Evolutionary conservation across 2,888 invertebrate species (phyloP), one percentile per base, ranked within the genome.

Genomic region (Eurois occulta): DNA sequence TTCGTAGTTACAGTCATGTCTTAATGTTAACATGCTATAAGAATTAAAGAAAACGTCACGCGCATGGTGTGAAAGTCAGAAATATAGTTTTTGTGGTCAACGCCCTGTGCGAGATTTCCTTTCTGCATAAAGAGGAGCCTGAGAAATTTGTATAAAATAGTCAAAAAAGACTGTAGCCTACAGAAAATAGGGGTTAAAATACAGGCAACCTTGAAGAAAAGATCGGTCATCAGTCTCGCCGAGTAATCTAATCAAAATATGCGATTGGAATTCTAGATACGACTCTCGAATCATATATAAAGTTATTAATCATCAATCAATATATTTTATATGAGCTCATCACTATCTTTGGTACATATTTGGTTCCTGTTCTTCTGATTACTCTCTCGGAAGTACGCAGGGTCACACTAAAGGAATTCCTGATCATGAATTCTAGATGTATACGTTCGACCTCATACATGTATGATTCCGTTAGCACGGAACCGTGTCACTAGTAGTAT

Each of bases 401-500:
- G 46, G 83, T 65, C 62, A 69, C 41, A 35, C 7, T 64, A n/a
- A 62, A 64, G 60, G 58, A 73, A 60, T 72, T 64, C 60, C 32
- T 48, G 73, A 75, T 77, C 70, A 46, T 83, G 68, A 83, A 86
- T 84, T 77, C 43, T 68, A 74, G 67, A 83, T 75, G 73, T 55
- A 76, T 77, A 38, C 65, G 58, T 18, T 18, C 41, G 71, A 74
- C 74, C 74, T 83, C 69, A 83, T 86, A 72, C 62, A 86, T 74
- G 24, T 78, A 72, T 83, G 69, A 78, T 66, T 70, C 48, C 18
- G 55, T 86, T 75, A 62, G 68, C 69, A 52, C 62, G 32, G 52
- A 74, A 38, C 28, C 52, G 72, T 78, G 84, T 66, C 78, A 75
- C 68, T 62, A 46, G 38, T 71, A 55, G 83, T 75, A 83, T 77